Evolutionary conservation across 2,797 vertebrate genomes (phyloP).

Genomic region (Centropyge bicolor): DNA sequence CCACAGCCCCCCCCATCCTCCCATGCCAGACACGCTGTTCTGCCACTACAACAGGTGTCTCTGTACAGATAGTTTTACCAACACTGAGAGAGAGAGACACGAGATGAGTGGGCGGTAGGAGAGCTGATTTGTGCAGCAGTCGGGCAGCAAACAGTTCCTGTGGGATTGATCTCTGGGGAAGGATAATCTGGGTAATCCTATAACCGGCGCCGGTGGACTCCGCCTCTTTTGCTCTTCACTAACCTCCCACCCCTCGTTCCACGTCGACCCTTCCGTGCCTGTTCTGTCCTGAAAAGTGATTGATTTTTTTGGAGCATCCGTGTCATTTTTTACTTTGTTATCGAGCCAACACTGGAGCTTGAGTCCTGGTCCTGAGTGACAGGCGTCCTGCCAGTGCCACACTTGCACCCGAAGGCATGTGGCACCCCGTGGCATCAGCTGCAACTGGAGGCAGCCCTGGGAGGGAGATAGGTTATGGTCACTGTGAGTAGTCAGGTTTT

Average conservation of each 20-base stretch:
- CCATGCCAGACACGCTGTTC: slow-evolving; percentile 38
- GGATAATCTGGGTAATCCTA: slow-evolving; percentile 88
- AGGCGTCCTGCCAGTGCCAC: slow-evolving; percentile 52
- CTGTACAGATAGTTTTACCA: slow-evolving; percentile 69
- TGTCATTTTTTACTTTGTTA: slow-evolving; percentile 40
- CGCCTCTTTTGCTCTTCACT: slow-evolving; percentile 66
- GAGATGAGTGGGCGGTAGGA: slow-evolving; percentile 59
- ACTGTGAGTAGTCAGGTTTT: slow-evolving; percentile 75
- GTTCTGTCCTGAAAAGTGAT: slow-evolving; percentile 50
- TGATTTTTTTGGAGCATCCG: slow-evolving; percentile 40
- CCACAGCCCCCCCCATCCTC: not conserved
- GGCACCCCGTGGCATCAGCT: slow-evolving; percentile 76
- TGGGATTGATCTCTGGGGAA: slow-evolving; percentile 80
- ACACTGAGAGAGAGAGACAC: slow-evolving; percentile 44
- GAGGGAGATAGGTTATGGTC: slow-evolving; percentile 72
- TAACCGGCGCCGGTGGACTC: slow-evolving; percentile 76
- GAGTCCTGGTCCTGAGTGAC: slow-evolving; percentile 39
- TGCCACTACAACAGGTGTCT: slow-evolving; percentile 79
- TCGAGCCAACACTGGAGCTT: slow-evolving; percentile 18
- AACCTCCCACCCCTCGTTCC: slow-evolving; percentile 30
- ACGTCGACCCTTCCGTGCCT: slow-evolving; percentile 28
- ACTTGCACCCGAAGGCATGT: slow-evolving; percentile 72
- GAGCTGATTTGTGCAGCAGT: slow-evolving; percentile 79
- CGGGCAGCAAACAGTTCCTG: slow-evolving; percentile 80
- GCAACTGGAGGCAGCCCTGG: slow-evolving; percentile 64